phyloP scores from a whole-genome alignment of 1,140 invertebrate species.

The Drosophila insularis region DNA sequence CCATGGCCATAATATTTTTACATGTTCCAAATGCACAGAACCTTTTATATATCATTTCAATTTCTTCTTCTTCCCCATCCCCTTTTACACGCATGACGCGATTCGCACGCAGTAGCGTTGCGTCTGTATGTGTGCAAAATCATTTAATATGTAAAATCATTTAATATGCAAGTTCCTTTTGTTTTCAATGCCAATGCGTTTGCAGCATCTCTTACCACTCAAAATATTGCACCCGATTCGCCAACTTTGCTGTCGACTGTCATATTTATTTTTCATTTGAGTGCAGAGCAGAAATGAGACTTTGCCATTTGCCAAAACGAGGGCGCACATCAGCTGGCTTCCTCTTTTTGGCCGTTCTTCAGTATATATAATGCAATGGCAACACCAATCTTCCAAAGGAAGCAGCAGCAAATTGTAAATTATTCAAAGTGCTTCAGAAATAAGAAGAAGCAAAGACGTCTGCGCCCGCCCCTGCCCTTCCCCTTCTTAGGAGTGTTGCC shows the following conservation, averaged over 20 bases:
- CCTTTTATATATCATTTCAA: too few species aligned
- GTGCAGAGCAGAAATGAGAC: slow-evolving; percentile 75
- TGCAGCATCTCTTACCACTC: neutral
- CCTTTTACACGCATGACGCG: too few species aligned
- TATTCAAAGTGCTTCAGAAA: slow-evolving; percentile 62
- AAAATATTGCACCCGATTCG: neutral
- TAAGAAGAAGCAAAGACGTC: slow-evolving; percentile 41
- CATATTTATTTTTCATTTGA: slow-evolving; percentile 82
- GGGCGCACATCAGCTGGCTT: slow-evolving; percentile 75
- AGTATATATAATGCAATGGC: slow-evolving; percentile 60
- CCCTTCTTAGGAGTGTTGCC: neutral
- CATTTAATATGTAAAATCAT: too few species aligned
- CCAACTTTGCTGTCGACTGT: slow-evolving; percentile 62
- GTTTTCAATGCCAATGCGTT: slow-evolving; percentile 42
- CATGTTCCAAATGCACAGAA: too few species aligned
- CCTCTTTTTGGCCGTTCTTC: slow-evolving; percentile 19
- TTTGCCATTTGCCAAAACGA: slow-evolving; percentile 80
- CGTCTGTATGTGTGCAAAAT: too few species aligned
- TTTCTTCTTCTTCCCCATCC: too few species aligned
- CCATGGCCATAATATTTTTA: too few species aligned
- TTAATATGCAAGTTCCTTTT: slow-evolving; percentile 79
- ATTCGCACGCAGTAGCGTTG: too few species aligned
- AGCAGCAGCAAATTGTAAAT: slow-evolving; percentile 62
- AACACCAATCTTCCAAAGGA: neutral
- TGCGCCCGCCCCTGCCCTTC: too few species aligned